These are phyloP conservation scores for Tigriopus californicus DNA, from an alignment of 2,888 invertebrate species.

Conservation along the genomic window DNA sequence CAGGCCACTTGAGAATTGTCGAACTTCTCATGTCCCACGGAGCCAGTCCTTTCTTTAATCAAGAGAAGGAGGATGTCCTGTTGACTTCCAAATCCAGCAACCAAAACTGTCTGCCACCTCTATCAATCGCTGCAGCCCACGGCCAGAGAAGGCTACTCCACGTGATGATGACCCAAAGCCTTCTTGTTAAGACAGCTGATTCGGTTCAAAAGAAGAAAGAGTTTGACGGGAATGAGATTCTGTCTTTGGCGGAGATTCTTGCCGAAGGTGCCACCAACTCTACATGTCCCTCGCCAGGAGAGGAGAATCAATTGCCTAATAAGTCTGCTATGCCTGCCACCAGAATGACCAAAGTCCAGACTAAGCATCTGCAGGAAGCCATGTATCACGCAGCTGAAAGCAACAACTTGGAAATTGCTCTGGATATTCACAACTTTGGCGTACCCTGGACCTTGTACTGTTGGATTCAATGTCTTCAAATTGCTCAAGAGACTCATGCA, in stretches of 20 bases:
- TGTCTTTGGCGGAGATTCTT: constrained; percentile 71
- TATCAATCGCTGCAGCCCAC: constrained; percentile 73
- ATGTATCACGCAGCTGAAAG: constrained; percentile 88
- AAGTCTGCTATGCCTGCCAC: constrained; percentile 14
- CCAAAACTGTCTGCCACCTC: constrained; percentile 38
- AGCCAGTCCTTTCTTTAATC: constrained; percentile 69
- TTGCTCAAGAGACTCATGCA: constrained; percentile 60
- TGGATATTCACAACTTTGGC: constrained; percentile 64
- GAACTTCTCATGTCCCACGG: constrained; percentile 59
- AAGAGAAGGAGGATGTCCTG: constrained; percentile 24
- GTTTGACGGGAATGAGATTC: constrained; percentile 46
- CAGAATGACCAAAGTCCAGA: constrained; percentile 53
- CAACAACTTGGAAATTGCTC: constrained; percentile 70
- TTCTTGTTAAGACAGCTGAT: background rate
- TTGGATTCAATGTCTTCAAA: constrained; percentile 73
- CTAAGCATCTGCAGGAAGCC: constrained; percentile 68
- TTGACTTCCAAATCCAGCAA: constrained; percentile 22
- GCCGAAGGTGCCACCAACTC: constrained; percentile 47
- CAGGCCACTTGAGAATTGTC: constrained; percentile 59
- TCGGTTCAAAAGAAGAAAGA: background rate
- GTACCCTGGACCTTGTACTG: constrained; percentile 81
- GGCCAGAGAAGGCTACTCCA: constrained; percentile 60
- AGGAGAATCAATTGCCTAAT: constrained; percentile 24
- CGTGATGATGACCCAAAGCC: constrained; percentile 45
- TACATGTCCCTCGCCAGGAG: constrained; percentile 1